Conservation (phyloP, 2,113 vertebrate species). For the Planiliza haematocheilus region DNA sequence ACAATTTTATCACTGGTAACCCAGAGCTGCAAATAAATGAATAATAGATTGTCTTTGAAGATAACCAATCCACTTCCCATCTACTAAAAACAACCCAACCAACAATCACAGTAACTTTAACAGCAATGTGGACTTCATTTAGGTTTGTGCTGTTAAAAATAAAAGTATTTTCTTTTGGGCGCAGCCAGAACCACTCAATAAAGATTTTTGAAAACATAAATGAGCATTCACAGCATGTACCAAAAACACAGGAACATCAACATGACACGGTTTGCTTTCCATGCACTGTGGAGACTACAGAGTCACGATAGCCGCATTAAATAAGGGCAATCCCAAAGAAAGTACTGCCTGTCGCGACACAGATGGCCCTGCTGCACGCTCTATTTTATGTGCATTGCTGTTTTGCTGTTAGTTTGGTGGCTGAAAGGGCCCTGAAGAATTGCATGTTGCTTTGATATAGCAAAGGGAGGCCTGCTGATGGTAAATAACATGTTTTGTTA, state of each 20-base stretch:
- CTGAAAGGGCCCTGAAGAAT: background rate
- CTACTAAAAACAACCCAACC: constrained; percentile 43
- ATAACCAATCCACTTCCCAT: constrained; percentile 45
- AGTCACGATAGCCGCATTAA: background rate
- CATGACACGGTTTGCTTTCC: constrained; percentile 1
- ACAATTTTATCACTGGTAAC: constrained; percentile 43
- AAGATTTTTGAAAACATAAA: constrained; percentile 14
- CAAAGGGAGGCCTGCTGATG: background rate
- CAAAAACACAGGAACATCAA: constrained; percentile 15
- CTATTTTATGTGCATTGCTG: background rate
- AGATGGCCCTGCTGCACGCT: background rate
- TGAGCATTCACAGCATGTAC: background rate
- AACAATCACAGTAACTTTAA: constrained; percentile 22
- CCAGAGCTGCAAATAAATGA: constrained; percentile 61
- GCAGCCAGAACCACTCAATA: constrained; percentile 24
- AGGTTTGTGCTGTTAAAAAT: constrained; percentile 23
- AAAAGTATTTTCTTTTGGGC: constrained; percentile 14
- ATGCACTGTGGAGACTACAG: constrained; percentile 16
- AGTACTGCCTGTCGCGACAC: background rate
- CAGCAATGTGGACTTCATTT: constrained; percentile 46
- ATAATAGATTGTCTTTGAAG: constrained; percentile 59
- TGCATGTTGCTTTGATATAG: background rate
- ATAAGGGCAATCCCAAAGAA: background rate
- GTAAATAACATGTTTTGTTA: background rate
- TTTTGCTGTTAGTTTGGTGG: background rate